Base-by-base conservation (phyloP, 2,113 vertebrate genomes). In the Periophthalmus modestus region DNA sequence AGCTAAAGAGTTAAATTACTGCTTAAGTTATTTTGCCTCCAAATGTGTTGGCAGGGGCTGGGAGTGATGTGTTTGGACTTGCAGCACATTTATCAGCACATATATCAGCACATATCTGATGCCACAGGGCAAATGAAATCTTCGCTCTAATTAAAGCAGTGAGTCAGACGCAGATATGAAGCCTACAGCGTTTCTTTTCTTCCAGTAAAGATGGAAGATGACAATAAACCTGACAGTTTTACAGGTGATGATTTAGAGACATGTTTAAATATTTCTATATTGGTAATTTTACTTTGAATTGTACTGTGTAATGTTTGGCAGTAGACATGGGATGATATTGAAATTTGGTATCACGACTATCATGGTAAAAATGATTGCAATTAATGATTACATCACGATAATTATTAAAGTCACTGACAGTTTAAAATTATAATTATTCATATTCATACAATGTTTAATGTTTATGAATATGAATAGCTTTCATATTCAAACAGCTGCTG, bases 1-100 rank as follows among this genome's bases (percentile, higher is more conserved):
- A 83, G 15, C 72, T 72, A 65, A 80, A 77, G 69, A 70, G 75
- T 86, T 78, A 72, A 82, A 81, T 66, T 12, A 79, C 66, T 10
- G 16, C 43, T n/a, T 23, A 73, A 63, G n/a, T n/a, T 72, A 50
- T 67, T 73, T 59, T 28, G 19, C 67, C 48, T 68, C 43, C 43
- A 19, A 55, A 43, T 19, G 43, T 62, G 59, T 19, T 14, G 39
- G 39, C 39, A 43, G 28, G 15, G 5, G 28, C 23, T 69, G 73
- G 57, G 54, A n/a, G 55, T n/a, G 28, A 7, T 0, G 2, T 79
- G 77, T 79, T 75, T 10, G 24, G 72, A 50, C 66, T 28, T 80
- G 83, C 69, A 72, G 43, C 46, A 36, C 46, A 63, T 72, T 65
- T 57, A 68, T 75, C 19, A 28, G 2, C 61, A 52, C 16, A 15